Conservation (phyloP, 2,888 invertebrate genomes). For the Cryptosula pallasiana region DNA sequence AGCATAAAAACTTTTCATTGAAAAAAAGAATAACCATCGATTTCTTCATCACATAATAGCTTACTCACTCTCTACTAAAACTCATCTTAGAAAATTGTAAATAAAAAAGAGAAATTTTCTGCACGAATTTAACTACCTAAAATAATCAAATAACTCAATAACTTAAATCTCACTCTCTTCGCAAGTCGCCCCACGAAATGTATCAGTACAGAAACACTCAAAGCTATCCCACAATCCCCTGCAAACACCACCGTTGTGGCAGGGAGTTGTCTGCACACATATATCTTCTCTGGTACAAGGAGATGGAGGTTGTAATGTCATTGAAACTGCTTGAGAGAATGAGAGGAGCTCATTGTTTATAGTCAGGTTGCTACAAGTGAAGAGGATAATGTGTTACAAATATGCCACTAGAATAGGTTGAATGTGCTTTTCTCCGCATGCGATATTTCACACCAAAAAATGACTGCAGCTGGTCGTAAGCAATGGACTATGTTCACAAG, state of each 20-base stretch:
- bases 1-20: too few relatives aligned
- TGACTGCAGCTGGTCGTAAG: too few relatives aligned
- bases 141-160: too few relatives aligned
- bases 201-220: conserved; percentile 1
- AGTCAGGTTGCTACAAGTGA: neutral
- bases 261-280: neutral
- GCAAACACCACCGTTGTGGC: neutral
- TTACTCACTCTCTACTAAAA: too few relatives aligned
- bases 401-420: neutral
- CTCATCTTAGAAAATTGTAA: too few relatives aligned
- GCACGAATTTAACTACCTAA: too few relatives aligned
- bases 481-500: too few relatives aligned
- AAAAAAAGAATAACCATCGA: too few relatives aligned
- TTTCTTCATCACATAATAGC: too few relatives aligned
- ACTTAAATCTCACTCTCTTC: neutral
- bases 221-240: conserved; percentile 6
- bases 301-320: neutral
- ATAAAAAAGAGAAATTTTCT: too few relatives aligned
- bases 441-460: too few relatives aligned
- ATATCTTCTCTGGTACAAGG: neutral
- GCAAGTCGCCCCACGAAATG: neutral
- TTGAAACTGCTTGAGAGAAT: neutral
- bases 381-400: neutral
- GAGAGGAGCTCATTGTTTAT: neutral
- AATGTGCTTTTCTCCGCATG: too few relatives aligned